Conservation (phyloP, 2,888 invertebrate species). For the Rhodophaea formosa region DNA sequence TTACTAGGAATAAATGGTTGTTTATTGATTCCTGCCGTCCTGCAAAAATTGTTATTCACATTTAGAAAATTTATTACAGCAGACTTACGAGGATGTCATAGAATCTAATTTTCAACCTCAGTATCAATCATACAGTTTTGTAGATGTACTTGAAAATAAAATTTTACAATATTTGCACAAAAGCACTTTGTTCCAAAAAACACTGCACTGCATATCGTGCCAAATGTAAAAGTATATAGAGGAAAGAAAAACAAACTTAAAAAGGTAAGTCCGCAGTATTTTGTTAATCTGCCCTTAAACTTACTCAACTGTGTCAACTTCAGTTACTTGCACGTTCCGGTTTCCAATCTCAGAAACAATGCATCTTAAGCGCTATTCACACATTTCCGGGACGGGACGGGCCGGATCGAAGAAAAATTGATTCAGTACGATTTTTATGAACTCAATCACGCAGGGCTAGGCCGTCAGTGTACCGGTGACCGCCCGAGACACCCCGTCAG, state of each 20-base stretch:
- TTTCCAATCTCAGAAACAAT: too few species aligned
- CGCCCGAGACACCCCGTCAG: too few species aligned
- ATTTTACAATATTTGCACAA: neutral
- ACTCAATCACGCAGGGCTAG: too few species aligned
- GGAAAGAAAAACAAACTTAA: neutral
- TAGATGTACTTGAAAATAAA: neutral
- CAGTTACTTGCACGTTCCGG: too few species aligned
- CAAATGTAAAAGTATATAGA: neutral
- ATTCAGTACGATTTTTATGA: too few species aligned
- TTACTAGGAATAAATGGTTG: slow-evolving; percentile 40
- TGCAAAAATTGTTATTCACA: slow-evolving; percentile 30
- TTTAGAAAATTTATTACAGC: slow-evolving; percentile 1
- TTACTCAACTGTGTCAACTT: too few species aligned
- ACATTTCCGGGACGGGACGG: too few species aligned
- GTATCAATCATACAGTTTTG: neutral
- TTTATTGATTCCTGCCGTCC: slow-evolving; percentile 51
- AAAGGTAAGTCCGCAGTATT: too few species aligned
- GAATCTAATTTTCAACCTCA: neutral
- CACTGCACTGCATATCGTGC: neutral
- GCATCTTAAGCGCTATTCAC: too few species aligned
- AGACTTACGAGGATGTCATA: neutral
- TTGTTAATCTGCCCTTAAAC: too few species aligned
- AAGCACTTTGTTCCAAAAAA: neutral
- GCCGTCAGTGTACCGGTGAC: too few species aligned
- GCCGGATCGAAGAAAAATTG: too few species aligned